Evolutionary conservation across 2,888 invertebrate genomes (phyloP), one percentile per base, ranked within the genome.

Genomic region (Ormyrus thymus): DNA sequence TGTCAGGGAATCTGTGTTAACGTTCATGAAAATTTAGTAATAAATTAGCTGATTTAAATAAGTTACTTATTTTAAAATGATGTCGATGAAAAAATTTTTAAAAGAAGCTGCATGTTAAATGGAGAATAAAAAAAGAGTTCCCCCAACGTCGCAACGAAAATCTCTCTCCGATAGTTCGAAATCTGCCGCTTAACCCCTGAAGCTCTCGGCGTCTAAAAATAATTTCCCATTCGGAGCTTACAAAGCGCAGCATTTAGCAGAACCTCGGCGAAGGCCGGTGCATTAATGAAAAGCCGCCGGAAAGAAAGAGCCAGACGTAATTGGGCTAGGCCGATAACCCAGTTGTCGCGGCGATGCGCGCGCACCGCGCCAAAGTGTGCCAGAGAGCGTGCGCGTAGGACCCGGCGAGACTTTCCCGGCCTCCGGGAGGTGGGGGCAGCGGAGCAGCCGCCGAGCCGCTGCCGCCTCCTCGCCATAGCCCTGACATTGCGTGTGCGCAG

Each of bases 401-500:
- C 48, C 65, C 29, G 50, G 6, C 10, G 46, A 6, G 5, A 51
- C 73, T 74, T 50, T 74, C 73, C 48, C 75, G 48, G 43, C 9
- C 43, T 29, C 29, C 29, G 46, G 7, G 48, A 51, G 7, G 71
- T 7, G 9, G 71, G 56, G 13, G 50, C 29, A 15, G 56, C 48
- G 45, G n/a, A 29, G 29, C 29, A 29, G 29, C 3, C 29, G 29
- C 29, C 29, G 29, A 29, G 29, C 29, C 4, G n/a, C 29, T 1
- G 29, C 29, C 29, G 29, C 29, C 29, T 29, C 29, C 29, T 29
- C 29, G 29, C 29, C 15, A 56, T n/a, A 75, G 75, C 80, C 80
- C 78, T 81, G 80, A 81, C 80, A 81, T 81, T 81, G 80, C 50
- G 77, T 64, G 78, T 75, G 70, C 74, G 55, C 58, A 59, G 68